Base-by-base conservation (phyloP, 1,140 invertebrate genomes). In the Halesus radiatus region DNA sequence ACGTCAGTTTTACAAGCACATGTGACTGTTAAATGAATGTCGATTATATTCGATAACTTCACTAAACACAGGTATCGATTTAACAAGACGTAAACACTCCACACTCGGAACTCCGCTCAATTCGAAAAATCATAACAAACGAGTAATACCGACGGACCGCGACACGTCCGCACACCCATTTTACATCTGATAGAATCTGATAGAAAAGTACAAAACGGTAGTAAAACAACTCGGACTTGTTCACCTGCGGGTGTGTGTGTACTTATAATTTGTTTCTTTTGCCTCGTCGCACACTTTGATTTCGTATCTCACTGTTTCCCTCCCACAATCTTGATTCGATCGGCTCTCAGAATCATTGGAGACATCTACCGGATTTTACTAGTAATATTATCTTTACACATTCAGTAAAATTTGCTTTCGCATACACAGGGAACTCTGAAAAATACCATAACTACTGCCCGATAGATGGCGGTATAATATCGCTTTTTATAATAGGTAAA, bases 141-240 rank as follows among this genome's bases (percentile, higher is more conserved):
- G 53, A 45, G 53, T 64, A 20, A 50, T 79, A 79, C 78, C 78
- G 78, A 79, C 78, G 78, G 54, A 74, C 78, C 86, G 80, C 88
- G 80, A 88, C 87, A 87, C 89, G 85, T 85, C 88, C 86, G 85
- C 87, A 85, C 89, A 87, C 87, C 87, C 89, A 88, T 89, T 88
- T 89, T 88, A 88, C 89, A 88, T 88, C 88, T 89, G 88, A 90
- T 88, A 88, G 88, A 45, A 88, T 89, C 87, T 88, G 85, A 85
- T 86, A 85, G 82, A 84, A 83, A 80, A 76, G 74, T 77, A 83
- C 86, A 85, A 85, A 74, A 87, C 85, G 88, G 88, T 89, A 89
- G 89, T 89, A 88, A 88, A 88, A 89, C 88, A 88, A 88, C 87
- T 89, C 88, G 87, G 88, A 87, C 88, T 87, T 89, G 87, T 88